These are phyloP conservation scores for Brienomyrus longianalis DNA, from an alignment of 2,113 vertebrate species.

Conservation along the genomic window DNA sequence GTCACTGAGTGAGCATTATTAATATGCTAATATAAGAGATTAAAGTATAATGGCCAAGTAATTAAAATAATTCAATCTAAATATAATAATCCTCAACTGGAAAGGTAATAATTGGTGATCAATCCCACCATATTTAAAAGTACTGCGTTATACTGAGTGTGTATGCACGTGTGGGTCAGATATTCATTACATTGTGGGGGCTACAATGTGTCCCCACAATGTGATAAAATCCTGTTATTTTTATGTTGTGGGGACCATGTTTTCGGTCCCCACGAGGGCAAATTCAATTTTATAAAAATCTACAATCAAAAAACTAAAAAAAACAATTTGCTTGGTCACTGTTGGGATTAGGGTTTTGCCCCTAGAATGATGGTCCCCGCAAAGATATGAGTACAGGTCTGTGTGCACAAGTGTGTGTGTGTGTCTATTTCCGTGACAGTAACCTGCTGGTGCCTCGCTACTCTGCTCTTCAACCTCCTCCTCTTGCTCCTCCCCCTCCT, in stretches of 20 bases:
- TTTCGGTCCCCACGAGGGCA: no score
- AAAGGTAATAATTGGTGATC: neutral
- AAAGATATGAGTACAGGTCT: no score
- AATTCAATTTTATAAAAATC: no score
- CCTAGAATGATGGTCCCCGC: no score
- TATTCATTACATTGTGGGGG: no score
- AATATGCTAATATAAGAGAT: neutral
- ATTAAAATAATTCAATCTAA: neutral
- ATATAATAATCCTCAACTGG: neutral
- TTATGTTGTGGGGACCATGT: no score
- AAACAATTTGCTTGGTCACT: no score
- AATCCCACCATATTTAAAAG: neutral
- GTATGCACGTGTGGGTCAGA: neutral
- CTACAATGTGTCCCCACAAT: no score
- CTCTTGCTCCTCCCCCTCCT: neutral
- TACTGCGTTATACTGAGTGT: neutral
- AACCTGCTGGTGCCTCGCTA: slow-evolving; percentile 13
- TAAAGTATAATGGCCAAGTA: neutral
- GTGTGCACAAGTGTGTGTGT: neutral
- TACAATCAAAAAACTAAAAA: no score
- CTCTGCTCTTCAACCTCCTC: slow-evolving; percentile 12
- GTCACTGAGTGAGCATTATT: neutral
- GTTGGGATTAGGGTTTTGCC: no score
- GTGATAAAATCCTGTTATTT: no score
- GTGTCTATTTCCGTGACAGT: neutral